These are phyloP conservation scores for Hyppa rectilinea DNA, from an alignment of 2,888 invertebrate species.

Conservation along the genomic window DNA sequence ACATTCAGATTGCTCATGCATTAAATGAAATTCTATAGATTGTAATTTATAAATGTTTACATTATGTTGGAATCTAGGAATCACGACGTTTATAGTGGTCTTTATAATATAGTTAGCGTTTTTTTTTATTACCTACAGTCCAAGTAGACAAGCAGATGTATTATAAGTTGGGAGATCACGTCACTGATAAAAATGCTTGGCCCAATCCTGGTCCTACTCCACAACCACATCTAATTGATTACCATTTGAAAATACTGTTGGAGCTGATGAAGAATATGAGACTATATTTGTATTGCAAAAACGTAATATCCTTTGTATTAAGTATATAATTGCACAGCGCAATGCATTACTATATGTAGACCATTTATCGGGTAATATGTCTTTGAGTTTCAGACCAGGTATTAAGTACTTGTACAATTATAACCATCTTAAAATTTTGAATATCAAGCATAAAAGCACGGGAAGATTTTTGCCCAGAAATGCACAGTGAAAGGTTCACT, in stretches of 20 bases:
- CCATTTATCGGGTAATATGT: too few relatives aligned
- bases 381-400: too few relatives aligned
- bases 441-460: neutral
- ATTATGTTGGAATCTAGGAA: neutral
- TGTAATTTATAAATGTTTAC: slow-evolving; percentile 19
- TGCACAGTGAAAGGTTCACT: neutral
- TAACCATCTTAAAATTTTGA: neutral
- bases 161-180: too few relatives aligned
- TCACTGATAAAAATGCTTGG: neutral
- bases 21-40: slow-evolving; percentile 17
- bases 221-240: slow-evolving; percentile 1
- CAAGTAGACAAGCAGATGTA: too few relatives aligned
- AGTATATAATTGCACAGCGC: too few relatives aligned
- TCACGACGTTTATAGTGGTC: neutral
- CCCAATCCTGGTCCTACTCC: neutral
- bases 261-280: neutral
- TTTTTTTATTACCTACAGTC: too few relatives aligned
- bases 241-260: neutral
- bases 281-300: too few relatives aligned
- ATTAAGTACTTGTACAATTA: neutral
- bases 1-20: slow-evolving; percentile 31
- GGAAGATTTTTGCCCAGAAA: neutral
- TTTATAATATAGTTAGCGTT: neutral
- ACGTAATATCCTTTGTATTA: too few relatives aligned
- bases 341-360: too few relatives aligned